These are phyloP conservation scores for Chlorops oryzae DNA, from an alignment of 1,140 invertebrate genomes.

Conservation along the genomic window DNA sequence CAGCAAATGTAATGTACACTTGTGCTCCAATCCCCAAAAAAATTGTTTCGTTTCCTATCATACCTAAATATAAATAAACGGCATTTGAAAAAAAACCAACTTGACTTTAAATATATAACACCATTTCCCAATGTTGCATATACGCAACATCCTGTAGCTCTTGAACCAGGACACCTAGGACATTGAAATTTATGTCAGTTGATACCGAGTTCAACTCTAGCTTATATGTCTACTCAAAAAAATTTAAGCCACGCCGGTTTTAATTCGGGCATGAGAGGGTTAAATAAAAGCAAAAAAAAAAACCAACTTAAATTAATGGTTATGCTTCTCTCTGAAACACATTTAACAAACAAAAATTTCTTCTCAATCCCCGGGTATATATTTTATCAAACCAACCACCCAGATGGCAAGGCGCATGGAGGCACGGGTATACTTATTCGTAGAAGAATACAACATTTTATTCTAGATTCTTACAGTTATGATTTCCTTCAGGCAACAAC, in stretches of 20 bases:
- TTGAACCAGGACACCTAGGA: constrained; percentile 13
- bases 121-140: neutral
- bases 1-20: constrained; percentile 9
- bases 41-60: neutral
- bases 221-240: constrained; percentile 10
- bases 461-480: too few species aligned
- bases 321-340: too few species aligned
- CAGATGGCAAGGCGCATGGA: too few species aligned
- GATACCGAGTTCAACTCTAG: constrained; percentile 11
- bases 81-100: neutral
- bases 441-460: too few species aligned
- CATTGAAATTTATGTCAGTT: constrained; percentile 11
- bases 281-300: too few species aligned
- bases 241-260: constrained; percentile 6
- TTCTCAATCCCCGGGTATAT: too few species aligned
- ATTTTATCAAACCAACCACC: too few species aligned
- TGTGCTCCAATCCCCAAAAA: neutral
- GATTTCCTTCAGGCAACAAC: too few species aligned
- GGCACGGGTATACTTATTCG: too few species aligned
- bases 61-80: neutral
- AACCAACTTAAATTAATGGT: too few species aligned
- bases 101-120: neutral
- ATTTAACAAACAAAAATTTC: too few species aligned
- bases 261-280: constrained; percentile 10
- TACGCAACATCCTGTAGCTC: constrained; percentile 12